These are phyloP conservation scores for Machimus rusticus DNA, from an alignment of 2,888 invertebrate genomes.

Conservation along the genomic window DNA sequence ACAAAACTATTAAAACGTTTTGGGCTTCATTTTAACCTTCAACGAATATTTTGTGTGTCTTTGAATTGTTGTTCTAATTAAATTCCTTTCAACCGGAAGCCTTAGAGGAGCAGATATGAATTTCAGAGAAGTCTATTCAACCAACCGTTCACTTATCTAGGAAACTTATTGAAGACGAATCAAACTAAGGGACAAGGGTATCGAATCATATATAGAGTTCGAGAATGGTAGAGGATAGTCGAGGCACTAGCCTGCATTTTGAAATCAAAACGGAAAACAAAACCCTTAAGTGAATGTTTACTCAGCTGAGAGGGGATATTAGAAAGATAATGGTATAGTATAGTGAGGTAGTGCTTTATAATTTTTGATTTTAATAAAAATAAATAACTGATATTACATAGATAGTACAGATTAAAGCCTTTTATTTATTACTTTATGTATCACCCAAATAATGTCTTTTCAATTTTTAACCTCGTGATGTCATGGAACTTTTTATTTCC, in stretches of 20 bases:
- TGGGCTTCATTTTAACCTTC: neutral
- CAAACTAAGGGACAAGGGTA: neutral
- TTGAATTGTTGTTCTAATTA: neutral
- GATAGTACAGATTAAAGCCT: no score
- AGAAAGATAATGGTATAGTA: neutral
- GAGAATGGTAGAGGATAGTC: neutral
- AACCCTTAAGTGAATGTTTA: neutral
- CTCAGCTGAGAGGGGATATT: neutral
- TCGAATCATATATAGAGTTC: neutral
- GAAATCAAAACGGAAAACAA: neutral
- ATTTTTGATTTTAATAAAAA: no score
- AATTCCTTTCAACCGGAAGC: slow-evolving; percentile 38
- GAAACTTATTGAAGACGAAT: neutral
- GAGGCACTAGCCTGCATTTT: neutral
- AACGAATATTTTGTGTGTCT: neutral
- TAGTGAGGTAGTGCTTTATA: no score
- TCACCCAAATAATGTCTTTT: no score
- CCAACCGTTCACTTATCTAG: neutral
- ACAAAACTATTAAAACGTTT: neutral
- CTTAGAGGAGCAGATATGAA: neutral
- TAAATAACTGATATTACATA: no score
- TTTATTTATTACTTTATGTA: no score
- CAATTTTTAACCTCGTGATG: no score
- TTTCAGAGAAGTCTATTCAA: neutral
- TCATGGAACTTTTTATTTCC: no score